These are phyloP conservation scores for Anoplius nigerrimus DNA, from an alignment of 2,888 invertebrate genomes.

Conservation along the genomic window DNA sequence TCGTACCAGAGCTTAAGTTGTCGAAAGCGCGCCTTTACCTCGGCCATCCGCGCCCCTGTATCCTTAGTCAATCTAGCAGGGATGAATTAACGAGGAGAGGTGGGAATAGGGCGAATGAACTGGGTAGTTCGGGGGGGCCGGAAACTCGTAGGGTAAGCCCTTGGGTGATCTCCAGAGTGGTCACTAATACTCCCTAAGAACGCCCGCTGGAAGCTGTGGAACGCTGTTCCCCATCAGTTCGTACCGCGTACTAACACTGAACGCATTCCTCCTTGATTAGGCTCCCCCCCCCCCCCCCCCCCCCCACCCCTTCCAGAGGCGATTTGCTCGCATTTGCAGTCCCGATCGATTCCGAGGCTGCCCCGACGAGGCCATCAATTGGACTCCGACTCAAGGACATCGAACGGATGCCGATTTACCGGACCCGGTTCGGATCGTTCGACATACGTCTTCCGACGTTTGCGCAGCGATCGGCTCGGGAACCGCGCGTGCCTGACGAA, in stretches of 20 bases:
- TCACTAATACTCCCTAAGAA: slow-evolving; percentile 70
- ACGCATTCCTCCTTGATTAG: slow-evolving; percentile 71
- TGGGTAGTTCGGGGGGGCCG: slow-evolving; percentile 50
- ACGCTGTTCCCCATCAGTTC: slow-evolving; percentile 62
- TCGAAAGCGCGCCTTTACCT: slow-evolving; percentile 39
- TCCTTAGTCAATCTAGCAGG: slow-evolving; percentile 55
- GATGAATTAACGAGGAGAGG: slow-evolving; percentile 60
- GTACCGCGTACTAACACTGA: slow-evolving; percentile 64
- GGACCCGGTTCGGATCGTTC: background rate
- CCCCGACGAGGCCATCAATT: slow-evolving; percentile 34
- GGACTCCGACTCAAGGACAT: slow-evolving; percentile 37
- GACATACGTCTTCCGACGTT: slow-evolving; percentile 7
- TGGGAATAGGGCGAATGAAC: slow-evolving; percentile 57
- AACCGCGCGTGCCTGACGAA: too few species aligned
- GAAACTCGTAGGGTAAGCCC: slow-evolving; percentile 64
- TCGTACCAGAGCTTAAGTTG: slow-evolving; percentile 55
- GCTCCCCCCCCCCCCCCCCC: too few species aligned
- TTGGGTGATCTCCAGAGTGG: slow-evolving; percentile 69
- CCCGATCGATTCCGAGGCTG: slow-evolving; percentile 45
- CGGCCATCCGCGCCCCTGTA: slow-evolving; percentile 30
- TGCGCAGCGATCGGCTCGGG: too few species aligned
- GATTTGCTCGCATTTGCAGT: slow-evolving; percentile 62
- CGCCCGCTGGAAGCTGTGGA: slow-evolving; percentile 64
- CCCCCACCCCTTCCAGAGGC: slow-evolving; percentile 51
- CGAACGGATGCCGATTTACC: slow-evolving; percentile 25